Percentiles rank a stretch among this genome's conserved stretches.
phyloP scores from a whole-genome alignment of 1,140 invertebrate species.

The Drosophila tani region DNA sequence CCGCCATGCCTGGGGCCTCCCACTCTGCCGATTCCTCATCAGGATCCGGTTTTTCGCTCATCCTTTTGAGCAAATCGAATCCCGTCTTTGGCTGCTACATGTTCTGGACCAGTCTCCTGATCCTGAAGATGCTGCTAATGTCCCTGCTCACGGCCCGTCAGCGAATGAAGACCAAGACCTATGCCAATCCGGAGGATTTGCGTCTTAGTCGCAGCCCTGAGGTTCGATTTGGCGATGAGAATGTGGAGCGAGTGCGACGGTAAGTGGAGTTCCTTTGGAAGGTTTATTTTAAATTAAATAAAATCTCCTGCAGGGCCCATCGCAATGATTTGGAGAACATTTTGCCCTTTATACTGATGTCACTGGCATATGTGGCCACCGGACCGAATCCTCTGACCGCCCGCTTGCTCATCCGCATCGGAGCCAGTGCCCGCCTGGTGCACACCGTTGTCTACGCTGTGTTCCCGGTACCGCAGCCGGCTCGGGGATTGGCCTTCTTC shows the following conservation, averaged over 20 bases:
- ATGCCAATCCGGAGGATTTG: slow-evolving; percentile 70
- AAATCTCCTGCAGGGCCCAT: slow-evolving; percentile 86
- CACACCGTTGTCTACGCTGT: slow-evolving; percentile 88
- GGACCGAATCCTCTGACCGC: slow-evolving; percentile 86
- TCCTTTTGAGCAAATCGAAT: slow-evolving; percentile 72
- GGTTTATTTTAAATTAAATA: no score
- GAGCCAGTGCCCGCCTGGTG: slow-evolving; percentile 86
- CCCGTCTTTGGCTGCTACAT: slow-evolving; percentile 85
- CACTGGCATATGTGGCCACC: slow-evolving; percentile 87
- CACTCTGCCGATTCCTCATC: not conserved
- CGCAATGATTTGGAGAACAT: slow-evolving; percentile 90
- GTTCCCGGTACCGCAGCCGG: slow-evolving; percentile 86
- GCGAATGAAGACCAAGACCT: slow-evolving; percentile 84
- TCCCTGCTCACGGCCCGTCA: slow-evolving; percentile 85
- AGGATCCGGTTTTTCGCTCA: slow-evolving; percentile 9
- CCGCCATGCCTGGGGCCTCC: not conserved
- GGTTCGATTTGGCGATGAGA: slow-evolving; percentile 63
- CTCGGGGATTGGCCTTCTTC: slow-evolving; percentile 86
- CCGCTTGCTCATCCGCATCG: slow-evolving; percentile 86
- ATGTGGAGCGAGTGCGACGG: slow-evolving; percentile 71
- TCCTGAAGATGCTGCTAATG: slow-evolving; percentile 86
- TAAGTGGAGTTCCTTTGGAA: slow-evolving; percentile 11
- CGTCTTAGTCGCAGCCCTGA: slow-evolving; percentile 42
- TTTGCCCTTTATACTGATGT: slow-evolving; percentile 87
- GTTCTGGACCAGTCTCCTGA: slow-evolving; percentile 85